Conservation (phyloP, 2,888 invertebrate species). For the Megalurothrips usitatus region DNA sequence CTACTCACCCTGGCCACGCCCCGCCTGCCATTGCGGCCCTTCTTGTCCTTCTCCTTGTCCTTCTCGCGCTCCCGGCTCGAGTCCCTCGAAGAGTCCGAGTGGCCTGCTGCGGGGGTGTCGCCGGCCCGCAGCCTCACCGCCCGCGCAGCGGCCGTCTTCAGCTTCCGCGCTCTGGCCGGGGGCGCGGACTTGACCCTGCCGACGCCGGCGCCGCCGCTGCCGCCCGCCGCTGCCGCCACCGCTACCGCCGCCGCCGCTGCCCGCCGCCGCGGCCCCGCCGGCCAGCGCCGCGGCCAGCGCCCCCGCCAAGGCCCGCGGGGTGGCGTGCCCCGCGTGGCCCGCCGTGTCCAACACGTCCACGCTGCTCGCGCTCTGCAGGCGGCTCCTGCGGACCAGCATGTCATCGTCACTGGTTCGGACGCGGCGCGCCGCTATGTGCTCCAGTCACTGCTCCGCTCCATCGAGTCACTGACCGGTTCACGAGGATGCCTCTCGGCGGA, state of each 20-base stretch:
- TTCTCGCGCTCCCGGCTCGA: conserved; percentile 6
- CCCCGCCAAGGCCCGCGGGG: neutral
- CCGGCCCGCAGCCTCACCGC: neutral
- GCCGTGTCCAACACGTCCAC: conserved; percentile 19
- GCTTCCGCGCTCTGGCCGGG: neutral
- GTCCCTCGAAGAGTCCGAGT: conserved; percentile 7
- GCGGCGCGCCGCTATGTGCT: too few relatives aligned
- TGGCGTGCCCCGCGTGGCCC: neutral
- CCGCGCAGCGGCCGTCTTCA: neutral
- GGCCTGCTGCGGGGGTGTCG: neutral
- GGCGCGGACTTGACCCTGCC: neutral
- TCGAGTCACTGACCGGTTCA: neutral
- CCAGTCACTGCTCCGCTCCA: too few relatives aligned
- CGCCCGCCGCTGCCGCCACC: neutral
- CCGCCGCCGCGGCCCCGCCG: neutral
- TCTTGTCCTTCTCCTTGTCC: neutral
- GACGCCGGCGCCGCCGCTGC: too few relatives aligned
- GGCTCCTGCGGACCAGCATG: neutral
- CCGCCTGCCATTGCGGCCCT: neutral
- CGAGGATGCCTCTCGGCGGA: neutral
- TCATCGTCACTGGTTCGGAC: neutral
- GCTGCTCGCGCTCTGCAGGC: conserved; percentile 3
- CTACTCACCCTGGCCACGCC: conserved; percentile 15
- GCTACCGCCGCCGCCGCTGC: neutral
- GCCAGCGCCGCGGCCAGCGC: neutral